Evolutionary conservation across 2,113 vertebrate genomes (phyloP), one percentile per base, ranked within the genome.

Genomic region (Trogon melanurus): DNA sequence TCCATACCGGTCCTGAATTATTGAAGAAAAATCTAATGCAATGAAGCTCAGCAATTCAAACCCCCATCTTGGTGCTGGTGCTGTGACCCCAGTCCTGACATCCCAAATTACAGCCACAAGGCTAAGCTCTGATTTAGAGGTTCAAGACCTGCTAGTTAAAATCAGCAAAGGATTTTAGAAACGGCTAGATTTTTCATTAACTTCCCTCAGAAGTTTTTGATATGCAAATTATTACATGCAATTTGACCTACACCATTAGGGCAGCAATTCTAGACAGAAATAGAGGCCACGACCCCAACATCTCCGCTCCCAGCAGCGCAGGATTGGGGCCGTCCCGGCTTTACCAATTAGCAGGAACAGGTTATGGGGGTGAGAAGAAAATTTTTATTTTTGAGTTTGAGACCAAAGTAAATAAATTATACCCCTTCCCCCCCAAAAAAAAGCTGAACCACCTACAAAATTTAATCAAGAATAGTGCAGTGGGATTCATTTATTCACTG

Each of bases 201-300:
- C 56, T 93, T 87, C 50, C 69, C 82, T 45, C 54, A 15, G n/a
- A 82, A 88, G 73, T 92, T 96, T 96, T 92, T 96, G 93, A 81
- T 89, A 94, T 91, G 88, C 29, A 93, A 96, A 94, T 88, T 54
- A 25, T 41, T 72, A 89, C 93, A 93, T n/a, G 85, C 65, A 81
- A 7, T 16, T 53, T 51, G 83, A 89, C 61, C 70, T 13, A 13
- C 27, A 47, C 70, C 50, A 79, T 79, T 84, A 62, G 30, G 41
- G 76, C 61, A 93, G 88, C 92, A 88, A 73, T 50, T 75, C 56
- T 10, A 65, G 73, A 30, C 45, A 84, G 91, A 87, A 23, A 85
- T 2, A 74, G 85, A 85, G 85, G 86, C 88, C 62, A 11, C 2
- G 32, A 87, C 65, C 90, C 14, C 27, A 54, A 38, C 69, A 45